phyloP scores from a whole-genome alignment of 2,113 vertebrate species.

The Rostratula benghalensis region DNA sequence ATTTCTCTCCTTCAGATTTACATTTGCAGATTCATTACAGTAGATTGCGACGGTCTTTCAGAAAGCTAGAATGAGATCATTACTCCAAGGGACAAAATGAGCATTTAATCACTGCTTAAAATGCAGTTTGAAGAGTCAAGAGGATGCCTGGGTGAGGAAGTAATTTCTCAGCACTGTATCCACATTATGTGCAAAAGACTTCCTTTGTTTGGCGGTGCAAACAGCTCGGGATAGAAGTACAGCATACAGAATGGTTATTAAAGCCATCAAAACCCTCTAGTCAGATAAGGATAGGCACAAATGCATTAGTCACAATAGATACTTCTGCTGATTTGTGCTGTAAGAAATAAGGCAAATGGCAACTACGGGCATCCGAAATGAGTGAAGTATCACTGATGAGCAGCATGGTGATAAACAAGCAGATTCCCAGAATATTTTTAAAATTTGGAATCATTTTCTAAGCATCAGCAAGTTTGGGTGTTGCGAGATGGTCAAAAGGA shows the following conservation, averaged over 20 bases:
- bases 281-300: slow-evolving; percentile 27
- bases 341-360: slow-evolving; percentile 50
- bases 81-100: slow-evolving; percentile 55
- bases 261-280: slow-evolving; percentile 42
- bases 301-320: slow-evolving; percentile 35
- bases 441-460: slow-evolving; percentile 15
- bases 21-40: slow-evolving; percentile 55
- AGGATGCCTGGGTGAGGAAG: slow-evolving; percentile 60
- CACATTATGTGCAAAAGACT: slow-evolving; percentile 58
- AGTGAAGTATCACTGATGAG: slow-evolving; percentile 54
- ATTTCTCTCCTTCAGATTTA: slow-evolving; percentile 60
- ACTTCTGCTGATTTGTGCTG: slow-evolving; percentile 44
- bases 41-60: slow-evolving; percentile 26
- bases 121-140: slow-evolving; percentile 57
- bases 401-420: slow-evolving; percentile 13
- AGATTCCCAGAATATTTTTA: slow-evolving; percentile 36
- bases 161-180: slow-evolving; percentile 62
- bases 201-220: slow-evolving; percentile 44
- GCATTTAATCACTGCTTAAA: slow-evolving; percentile 59
- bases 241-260: slow-evolving; percentile 53
- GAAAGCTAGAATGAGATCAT: slow-evolving; percentile 54
- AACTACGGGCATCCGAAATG: slow-evolving; percentile 15
- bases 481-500: slow-evolving; percentile 15
- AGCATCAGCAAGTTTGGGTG: slow-evolving; percentile 27
- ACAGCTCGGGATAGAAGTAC: slow-evolving; percentile 28